These are phyloP conservation scores for Cladopsammia gracilis DNA, from an alignment of 64 coral and sea anemone species.

Conservation along the genomic window DNA sequence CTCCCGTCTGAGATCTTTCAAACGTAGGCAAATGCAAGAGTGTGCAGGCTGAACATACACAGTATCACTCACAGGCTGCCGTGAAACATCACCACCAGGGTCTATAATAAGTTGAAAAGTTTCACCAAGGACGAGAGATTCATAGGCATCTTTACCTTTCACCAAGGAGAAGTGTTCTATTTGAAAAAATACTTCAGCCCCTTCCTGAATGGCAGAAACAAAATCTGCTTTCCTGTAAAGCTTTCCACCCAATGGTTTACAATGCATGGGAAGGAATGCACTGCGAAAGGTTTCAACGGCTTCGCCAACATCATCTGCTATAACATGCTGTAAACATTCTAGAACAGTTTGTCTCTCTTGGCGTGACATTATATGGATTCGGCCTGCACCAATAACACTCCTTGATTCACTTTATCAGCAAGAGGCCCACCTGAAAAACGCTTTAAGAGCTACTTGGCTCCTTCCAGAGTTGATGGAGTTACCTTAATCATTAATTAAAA, in stretches of 20 bases:
- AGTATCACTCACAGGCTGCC: slow-evolving; percentile 58
- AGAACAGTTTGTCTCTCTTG: slow-evolving; percentile 36
- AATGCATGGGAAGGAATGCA: slow-evolving; percentile 53
- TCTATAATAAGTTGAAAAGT: slow-evolving; percentile 1
- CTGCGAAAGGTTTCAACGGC: slow-evolving; percentile 51
- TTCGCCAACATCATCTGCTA: slow-evolving; percentile 31
- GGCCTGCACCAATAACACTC: slow-evolving; percentile 40
- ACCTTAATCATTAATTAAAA: slow-evolving; percentile 8
- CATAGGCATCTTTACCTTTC: not conserved
- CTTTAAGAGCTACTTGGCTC: not conserved
- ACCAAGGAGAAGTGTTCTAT: slow-evolving; percentile 20
- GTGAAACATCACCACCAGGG: not conserved
- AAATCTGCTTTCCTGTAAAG: slow-evolving; percentile 47
- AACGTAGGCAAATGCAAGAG: not conserved
- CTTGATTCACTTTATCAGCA: not conserved
- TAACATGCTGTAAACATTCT: slow-evolving; percentile 5
- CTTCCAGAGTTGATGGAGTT: slow-evolving; percentile 50
- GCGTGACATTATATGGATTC: not conserved
- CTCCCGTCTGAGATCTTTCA: no score
- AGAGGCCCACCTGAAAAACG: not conserved
- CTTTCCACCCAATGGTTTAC: slow-evolving; percentile 50
- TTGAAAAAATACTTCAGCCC: slow-evolving; percentile 28
- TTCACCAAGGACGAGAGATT: not conserved
- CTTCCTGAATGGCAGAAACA: slow-evolving; percentile 10
- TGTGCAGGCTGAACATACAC: slow-evolving; percentile 26